Conservation (phyloP, 1,140 invertebrate species). For the Plutomurus gul region DNA sequence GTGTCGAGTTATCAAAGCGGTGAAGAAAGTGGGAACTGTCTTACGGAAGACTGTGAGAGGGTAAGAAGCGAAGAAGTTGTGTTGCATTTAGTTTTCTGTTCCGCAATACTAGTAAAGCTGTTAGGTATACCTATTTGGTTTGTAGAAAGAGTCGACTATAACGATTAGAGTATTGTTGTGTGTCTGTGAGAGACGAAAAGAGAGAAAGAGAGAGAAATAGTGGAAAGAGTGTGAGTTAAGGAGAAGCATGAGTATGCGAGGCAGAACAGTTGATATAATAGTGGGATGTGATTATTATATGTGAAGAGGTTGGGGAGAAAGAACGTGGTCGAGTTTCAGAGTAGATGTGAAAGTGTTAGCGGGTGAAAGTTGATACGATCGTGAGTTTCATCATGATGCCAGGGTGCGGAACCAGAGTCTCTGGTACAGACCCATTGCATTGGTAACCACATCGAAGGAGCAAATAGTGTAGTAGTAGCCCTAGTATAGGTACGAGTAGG, state of each 20-base stretch:
- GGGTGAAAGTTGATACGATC: conserved; percentile 42
- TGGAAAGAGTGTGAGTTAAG: not conserved
- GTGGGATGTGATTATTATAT: conserved; percentile 43
- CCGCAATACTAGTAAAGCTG: not conserved
- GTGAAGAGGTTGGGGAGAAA: conserved; percentile 34
- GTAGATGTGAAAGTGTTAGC: conserved; percentile 36
- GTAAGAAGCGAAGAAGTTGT: not conserved
- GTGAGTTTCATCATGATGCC: conserved; percentile 33
- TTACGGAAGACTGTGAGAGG: not conserved
- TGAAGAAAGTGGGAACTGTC: not conserved
- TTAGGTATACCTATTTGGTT: not conserved
- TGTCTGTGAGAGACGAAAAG: not conserved
- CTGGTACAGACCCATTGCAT: not conserved
- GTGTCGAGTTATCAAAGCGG: not conserved
- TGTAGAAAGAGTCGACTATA: too few relatives aligned
- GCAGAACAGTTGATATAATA: conserved; percentile 33
- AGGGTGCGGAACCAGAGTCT: not conserved
- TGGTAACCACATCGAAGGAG: not conserved
- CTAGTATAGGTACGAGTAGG: not conserved
- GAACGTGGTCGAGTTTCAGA: conserved; percentile 39
- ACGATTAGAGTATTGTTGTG: not conserved
- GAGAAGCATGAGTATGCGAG: not conserved
- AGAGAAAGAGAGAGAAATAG: not conserved
- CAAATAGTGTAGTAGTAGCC: not conserved
- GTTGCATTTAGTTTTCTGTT: not conserved